Base-by-base conservation (phyloP, 2,888 invertebrate genomes). In the Diarsia mendica region DNA sequence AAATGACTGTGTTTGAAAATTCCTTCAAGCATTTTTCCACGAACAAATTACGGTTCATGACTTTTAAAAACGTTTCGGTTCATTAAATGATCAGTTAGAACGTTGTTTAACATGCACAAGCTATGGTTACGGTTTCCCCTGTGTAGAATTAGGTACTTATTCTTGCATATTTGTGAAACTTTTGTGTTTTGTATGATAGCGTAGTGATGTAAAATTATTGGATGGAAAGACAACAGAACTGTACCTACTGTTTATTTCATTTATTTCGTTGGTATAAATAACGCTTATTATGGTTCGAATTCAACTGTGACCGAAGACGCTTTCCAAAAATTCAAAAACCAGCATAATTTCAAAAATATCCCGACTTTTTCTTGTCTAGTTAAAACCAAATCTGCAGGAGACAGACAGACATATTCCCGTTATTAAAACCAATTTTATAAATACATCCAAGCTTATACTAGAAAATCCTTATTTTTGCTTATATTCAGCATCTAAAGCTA, bases 391-490 rank as follows among this genome's bases (percentile, higher is more conserved):
- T 11, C 53, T 55, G 0, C 55, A 55, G 6, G 23, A 23, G 13
- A 28, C 15, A 58, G 28, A 58, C 28, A 58, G 55, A 15, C 15
- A 10, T 0, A 1, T 60, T 18, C 60, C 0, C 33, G 9, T 23
- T 33, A 39, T 48, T 18, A 48, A 65, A 28, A 10, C 1, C 13
- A 44, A 48, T 60, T 72, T 53, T 33, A 64, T 76, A 53, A 55
- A 71, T 44, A 77, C 2, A 28, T 10, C 15, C 11, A 3, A 49
- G 49, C 18, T 46, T 46, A 53, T 9, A 64, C 61, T 9, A 64
- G 55, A 67, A 72, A 71, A 70, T 68, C 84, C 23, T 6, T 23
- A 77, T 63, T 77, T 84, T 77, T 70, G 49, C 20, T 33, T 46
- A 48, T 76, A 82, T 72, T 70, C 48, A 69, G 58, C 33, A 71